A percentile compares a stretch with the other conserved stretches of the same genome.
Conservation (phyloP, 2,888 invertebrate species). For the Tenthredo livida region DNA sequence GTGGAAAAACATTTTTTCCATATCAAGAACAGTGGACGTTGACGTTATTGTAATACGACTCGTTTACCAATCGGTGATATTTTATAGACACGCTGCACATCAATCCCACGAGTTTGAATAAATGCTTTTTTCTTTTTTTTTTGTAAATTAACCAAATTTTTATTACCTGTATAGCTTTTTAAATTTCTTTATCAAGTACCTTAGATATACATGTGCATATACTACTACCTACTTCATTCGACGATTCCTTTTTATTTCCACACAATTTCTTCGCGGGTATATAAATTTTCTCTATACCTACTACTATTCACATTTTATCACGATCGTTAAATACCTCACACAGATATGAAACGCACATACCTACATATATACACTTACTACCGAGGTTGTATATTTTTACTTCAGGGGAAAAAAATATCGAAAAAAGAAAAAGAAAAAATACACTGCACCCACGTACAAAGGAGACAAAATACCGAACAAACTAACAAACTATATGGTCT, state of each 20-base stretch:
- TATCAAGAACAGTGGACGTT: too few species aligned
- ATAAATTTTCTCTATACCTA: neutral
- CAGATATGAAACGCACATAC: neutral
- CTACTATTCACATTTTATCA: neutral
- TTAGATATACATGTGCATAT: too few species aligned
- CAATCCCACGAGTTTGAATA: neutral
- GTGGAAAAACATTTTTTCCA: too few species aligned
- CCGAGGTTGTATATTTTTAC: neutral
- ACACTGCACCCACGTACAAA: neutral
- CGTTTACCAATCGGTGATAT: neutral
- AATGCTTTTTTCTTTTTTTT: neutral
- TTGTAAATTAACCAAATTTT: neutral
- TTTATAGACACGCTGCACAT: neutral
- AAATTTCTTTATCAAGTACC: neutral
- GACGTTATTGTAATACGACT: neutral
- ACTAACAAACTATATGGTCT: neutral
- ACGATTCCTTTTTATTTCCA: neutral
- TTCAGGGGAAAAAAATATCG: neutral
- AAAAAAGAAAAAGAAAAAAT: neutral
- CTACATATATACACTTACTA: neutral
- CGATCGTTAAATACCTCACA: neutral
- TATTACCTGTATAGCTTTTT: neutral
- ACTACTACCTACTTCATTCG: neutral
- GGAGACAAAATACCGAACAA: neutral
- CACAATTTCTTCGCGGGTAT: slow-evolving; percentile 3